Evolutionary conservation across 2,113 vertebrate species (phyloP).

Genomic region (Rhea pennata): DNA sequence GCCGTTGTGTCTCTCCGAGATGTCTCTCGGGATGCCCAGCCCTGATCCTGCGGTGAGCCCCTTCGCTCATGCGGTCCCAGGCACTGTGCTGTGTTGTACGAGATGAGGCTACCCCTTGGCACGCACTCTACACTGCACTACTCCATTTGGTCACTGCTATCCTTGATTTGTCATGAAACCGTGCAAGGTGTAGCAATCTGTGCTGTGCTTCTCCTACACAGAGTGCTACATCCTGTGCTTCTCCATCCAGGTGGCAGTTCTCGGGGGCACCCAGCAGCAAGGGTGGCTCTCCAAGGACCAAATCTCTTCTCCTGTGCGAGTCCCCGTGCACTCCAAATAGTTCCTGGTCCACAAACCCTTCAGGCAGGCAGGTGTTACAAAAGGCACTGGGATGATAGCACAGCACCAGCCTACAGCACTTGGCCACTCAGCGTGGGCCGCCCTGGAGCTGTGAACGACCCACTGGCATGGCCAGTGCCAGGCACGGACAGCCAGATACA

Average conservation of each 20-base stretch:
- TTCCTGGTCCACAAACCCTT: background rate
- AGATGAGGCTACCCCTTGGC: background rate
- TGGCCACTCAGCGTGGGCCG: rapidly evolving
- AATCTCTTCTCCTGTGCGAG: background rate
- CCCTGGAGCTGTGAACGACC: background rate
- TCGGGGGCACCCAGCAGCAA: background rate
- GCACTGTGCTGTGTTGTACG: rapidly evolving
- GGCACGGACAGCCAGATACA: background rate
- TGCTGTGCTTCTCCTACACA: too few relatives aligned
- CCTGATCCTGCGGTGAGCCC: rapidly evolving
- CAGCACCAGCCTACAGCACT: too few relatives aligned
- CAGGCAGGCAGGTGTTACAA: rapidly evolving
- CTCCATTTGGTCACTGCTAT: too few relatives aligned
- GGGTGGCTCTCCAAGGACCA: background rate
- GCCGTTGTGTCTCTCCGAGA: background rate
- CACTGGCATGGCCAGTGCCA: rapidly evolving
- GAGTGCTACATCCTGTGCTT: too few relatives aligned
- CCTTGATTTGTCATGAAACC: too few relatives aligned
- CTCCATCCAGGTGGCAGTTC: too few relatives aligned
- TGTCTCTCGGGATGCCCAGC: background rate
- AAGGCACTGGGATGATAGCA: too few relatives aligned
- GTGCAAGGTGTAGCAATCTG: too few relatives aligned
- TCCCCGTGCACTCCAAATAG: rapidly evolving
- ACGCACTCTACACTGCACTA: too few relatives aligned
- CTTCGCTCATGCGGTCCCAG: background rate